Evolutionary conservation across 1,140 invertebrate genomes (phyloP).

Genomic region (Pseudomyrmex pallidus): DNA sequence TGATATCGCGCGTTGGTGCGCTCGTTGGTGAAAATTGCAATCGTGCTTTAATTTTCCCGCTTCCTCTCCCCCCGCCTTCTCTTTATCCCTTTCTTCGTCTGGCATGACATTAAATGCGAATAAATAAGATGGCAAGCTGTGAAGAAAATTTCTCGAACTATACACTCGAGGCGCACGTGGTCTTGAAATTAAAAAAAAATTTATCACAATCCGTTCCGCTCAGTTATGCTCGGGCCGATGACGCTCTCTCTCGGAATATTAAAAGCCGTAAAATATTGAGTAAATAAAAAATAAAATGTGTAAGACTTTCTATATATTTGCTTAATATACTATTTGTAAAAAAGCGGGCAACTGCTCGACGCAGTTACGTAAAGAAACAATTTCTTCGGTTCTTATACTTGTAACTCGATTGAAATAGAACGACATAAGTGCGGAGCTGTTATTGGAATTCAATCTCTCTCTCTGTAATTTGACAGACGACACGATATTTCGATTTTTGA

Average conservation of each 20-base stretch:
- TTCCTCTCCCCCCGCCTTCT: constrained; percentile 1
- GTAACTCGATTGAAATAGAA: background rate
- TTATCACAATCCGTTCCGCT: constrained; percentile 46
- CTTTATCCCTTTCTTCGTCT: background rate
- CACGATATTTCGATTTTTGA: constrained; percentile 54
- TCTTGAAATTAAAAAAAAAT: constrained; percentile 32
- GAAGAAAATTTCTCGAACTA: constrained; percentile 46
- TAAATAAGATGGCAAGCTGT: constrained; percentile 45
- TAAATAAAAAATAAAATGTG: background rate
- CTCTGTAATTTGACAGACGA: constrained; percentile 28
- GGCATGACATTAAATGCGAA: constrained; percentile 31
- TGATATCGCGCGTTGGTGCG: constrained; percentile 20
- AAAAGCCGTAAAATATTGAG: background rate
- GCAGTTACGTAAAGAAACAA: background rate
- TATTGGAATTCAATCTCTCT: background rate
- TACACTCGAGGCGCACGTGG: background rate
- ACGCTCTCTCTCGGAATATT: constrained; percentile 11
- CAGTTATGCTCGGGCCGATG: constrained; percentile 17
- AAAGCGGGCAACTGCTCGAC: background rate
- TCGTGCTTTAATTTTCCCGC: constrained; percentile 59
- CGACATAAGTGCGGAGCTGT: background rate
- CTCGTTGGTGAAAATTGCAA: constrained; percentile 63
- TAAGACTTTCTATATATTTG: background rate
- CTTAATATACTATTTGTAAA: background rate
- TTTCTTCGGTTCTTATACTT: no score